A percentile compares a stretch with the other conserved stretches of the same genome.
Conservation (phyloP, 2,888 invertebrate genomes). For the Dinocampus coccinellae region DNA sequence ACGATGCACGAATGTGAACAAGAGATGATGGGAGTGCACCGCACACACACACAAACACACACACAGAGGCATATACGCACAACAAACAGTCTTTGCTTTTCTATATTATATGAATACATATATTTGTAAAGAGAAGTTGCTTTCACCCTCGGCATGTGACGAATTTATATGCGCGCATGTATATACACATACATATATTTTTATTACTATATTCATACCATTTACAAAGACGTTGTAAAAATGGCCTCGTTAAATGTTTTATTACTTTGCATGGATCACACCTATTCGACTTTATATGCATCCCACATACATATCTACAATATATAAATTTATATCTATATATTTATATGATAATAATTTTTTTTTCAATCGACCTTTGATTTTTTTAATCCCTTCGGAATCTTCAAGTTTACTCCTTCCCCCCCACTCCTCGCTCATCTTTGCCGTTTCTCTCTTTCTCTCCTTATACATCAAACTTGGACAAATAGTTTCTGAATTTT, state of each 20-base stretch:
- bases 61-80: not conserved
- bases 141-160: constrained; percentile 18
- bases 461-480: not conserved
- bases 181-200: constrained; percentile 55
- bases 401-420: no score
- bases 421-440: no score
- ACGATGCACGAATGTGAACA: constrained; percentile 37
- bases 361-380: not conserved
- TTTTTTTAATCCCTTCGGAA: not conserved
- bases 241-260: constrained; percentile 67
- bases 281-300: constrained; percentile 31
- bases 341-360: not conserved
- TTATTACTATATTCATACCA: constrained; percentile 66
- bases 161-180: constrained; percentile 49
- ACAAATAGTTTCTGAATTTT: constrained; percentile 3
- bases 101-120: constrained; percentile 2
- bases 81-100: constrained; percentile 1
- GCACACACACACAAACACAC: not conserved
- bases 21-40: not conserved
- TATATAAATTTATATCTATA: constrained; percentile 29
- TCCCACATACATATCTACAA: constrained; percentile 12
- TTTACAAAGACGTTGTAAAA: constrained; percentile 62
- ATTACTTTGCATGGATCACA: constrained; percentile 50
- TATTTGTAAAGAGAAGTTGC: not conserved
- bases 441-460: not conserved